These are phyloP conservation scores for Macaca nemestrina DNA, from an alignment of 2,113 vertebrate genomes.

Conservation along the genomic window DNA sequence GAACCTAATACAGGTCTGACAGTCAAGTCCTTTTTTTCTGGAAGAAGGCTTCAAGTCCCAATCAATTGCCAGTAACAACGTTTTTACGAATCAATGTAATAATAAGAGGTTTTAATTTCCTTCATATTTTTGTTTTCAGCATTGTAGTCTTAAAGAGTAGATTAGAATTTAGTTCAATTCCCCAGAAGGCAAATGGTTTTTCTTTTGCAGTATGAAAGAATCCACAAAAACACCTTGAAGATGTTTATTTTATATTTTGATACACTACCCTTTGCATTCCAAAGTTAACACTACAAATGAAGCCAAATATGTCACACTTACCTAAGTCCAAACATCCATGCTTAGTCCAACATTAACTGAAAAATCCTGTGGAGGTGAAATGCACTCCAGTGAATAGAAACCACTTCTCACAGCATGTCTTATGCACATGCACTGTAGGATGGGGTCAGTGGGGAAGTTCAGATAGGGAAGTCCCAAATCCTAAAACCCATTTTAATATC, in stretches of 20 bases:
- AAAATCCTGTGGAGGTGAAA: neutral
- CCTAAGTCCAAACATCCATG: neutral
- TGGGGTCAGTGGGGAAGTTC: neutral
- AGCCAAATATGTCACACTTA: slow-evolving; percentile 20
- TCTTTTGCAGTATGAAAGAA: slow-evolving; percentile 68
- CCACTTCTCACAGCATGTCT: neutral
- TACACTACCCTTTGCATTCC: neutral
- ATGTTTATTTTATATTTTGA: slow-evolving; percentile 9
- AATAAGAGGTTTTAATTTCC: slow-evolving; percentile 57
- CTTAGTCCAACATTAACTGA: neutral
- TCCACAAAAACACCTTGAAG: slow-evolving; percentile 59
- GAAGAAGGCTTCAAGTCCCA: slow-evolving; percentile 73
- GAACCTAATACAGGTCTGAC: slow-evolving; percentile 69
- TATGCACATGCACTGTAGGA: neutral
- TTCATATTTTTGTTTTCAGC: slow-evolving; percentile 49
- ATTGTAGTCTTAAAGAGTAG: slow-evolving; percentile 69
- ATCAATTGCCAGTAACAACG: slow-evolving; percentile 73
- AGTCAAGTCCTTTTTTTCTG: slow-evolving; percentile 69
- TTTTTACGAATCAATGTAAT: slow-evolving; percentile 69
- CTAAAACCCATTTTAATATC: slow-evolving; percentile 29
- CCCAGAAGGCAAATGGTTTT: slow-evolving; percentile 62
- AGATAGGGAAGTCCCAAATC: slow-evolving; percentile 24
- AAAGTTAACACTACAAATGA: neutral
- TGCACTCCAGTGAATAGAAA: neutral
- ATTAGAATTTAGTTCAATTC: slow-evolving; percentile 66